Conservation (phyloP, 2,888 invertebrate genomes). For the Epinotia ramella region DNA sequence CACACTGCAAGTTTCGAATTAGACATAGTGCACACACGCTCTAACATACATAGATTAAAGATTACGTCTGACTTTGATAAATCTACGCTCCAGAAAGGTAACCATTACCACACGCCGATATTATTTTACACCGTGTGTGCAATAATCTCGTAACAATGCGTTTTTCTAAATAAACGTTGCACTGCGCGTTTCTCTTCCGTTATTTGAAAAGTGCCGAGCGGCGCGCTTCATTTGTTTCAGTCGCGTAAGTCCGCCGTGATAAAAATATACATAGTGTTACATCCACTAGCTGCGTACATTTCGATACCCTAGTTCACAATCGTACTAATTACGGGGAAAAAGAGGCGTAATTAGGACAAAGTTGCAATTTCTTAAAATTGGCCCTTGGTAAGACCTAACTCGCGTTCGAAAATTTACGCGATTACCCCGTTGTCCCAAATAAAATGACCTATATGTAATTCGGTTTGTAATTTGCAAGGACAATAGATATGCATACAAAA, state of each 20-base stretch:
- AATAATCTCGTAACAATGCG: constrained; percentile 42
- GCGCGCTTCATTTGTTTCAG: constrained; percentile 33
- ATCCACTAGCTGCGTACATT: too few species aligned
- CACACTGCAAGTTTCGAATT: background rate
- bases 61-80: constrained; percentile 17
- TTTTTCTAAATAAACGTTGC: constrained; percentile 46
- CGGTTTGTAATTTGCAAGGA: too few species aligned
- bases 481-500: too few species aligned
- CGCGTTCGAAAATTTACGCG: too few species aligned
- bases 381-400: too few species aligned
- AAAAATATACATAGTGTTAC: background rate
- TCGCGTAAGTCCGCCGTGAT: background rate
- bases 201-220: constrained; percentile 50
- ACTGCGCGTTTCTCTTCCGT: constrained; percentile 37
- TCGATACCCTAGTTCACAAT: too few species aligned
- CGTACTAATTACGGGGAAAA: too few species aligned
- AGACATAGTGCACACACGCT: constrained; percentile 6
- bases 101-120: constrained; percentile 22
- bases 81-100: constrained; percentile 5
- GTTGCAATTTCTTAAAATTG: too few species aligned
- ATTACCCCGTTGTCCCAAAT: too few species aligned
- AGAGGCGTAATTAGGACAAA: too few species aligned
- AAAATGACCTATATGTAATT: too few species aligned
- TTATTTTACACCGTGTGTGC: constrained; percentile 20
- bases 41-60: constrained; percentile 11